A percentile compares a stretch with the other conserved stretches of the same genome.
These are phyloP conservation scores for Aphrocallistes beatrix DNA, from an alignment of 37 sponge, comb jelly and placozoan species.

Conservation along the genomic window DNA sequence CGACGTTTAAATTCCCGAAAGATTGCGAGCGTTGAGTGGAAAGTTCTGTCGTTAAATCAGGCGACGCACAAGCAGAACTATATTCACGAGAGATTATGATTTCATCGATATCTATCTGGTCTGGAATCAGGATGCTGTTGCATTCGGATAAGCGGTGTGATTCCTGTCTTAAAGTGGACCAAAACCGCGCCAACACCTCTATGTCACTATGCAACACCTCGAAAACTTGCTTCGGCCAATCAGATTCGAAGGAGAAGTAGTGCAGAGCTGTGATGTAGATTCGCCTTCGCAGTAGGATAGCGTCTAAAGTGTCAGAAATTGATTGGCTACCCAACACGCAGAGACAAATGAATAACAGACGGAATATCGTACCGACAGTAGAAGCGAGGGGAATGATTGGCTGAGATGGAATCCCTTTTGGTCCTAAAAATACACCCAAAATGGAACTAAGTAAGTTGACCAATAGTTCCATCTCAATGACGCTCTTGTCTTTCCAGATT, in stretches of 20 bases:
- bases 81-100: background rate
- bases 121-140: background rate
- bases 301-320: background rate
- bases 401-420: background rate
- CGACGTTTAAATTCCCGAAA: background rate
- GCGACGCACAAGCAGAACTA: background rate
- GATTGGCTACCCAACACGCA: background rate
- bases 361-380: background rate
- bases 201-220: background rate
- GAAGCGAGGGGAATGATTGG: background rate
- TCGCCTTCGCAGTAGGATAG: background rate
- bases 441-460: background rate
- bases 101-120: background rate
- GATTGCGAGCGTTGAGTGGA: background rate
- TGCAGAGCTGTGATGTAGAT: background rate
- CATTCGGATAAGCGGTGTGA: background rate
- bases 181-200: background rate
- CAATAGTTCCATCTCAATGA: background rate
- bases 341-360: background rate
- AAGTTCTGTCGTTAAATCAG: background rate
- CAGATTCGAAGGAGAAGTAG: background rate
- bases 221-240: background rate
- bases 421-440: background rate
- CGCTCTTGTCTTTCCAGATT: constrained; percentile 12
- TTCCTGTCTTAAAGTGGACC: background rate